Conservation (phyloP, 37 sponge, comb jelly and placozoan species). For the Beroe ovata region DNA sequence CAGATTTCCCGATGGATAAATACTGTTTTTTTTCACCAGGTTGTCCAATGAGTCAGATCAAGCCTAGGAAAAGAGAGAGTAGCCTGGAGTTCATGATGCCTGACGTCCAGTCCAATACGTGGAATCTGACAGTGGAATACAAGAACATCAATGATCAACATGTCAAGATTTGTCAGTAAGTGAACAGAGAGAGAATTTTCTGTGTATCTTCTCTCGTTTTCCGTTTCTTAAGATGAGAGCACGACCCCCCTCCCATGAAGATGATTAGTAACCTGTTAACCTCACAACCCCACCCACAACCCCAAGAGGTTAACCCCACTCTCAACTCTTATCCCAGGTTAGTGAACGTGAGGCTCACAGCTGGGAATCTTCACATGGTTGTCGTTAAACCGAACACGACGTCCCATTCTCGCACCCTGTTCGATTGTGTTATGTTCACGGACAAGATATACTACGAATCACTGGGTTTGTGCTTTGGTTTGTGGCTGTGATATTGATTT, state of each 20-base stretch:
- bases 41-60: not conserved
- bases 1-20: too few species aligned
- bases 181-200: too few species aligned
- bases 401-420: not conserved
- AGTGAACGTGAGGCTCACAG: not conserved
- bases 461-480: too few species aligned
- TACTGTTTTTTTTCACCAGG: too few species aligned
- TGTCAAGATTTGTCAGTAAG: not conserved
- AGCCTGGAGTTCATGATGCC: not conserved
- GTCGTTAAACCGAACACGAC: not conserved
- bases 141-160: not conserved
- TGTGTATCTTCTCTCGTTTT: too few species aligned
- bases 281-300: too few species aligned
- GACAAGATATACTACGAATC: not conserved
- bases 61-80: not conserved
- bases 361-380: not conserved
- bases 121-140: not conserved
- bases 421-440: not conserved
- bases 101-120: not conserved
- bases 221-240: too few species aligned
- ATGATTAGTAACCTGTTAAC: too few species aligned
- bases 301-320: too few species aligned
- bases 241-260: too few species aligned
- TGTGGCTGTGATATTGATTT: too few species aligned
- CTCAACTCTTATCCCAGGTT: not conserved